A percentile compares a stretch with the other conserved stretches of the same genome.
Conservation (phyloP, 2,797 vertebrate species). For the Sebastes aleutianus region DNA sequence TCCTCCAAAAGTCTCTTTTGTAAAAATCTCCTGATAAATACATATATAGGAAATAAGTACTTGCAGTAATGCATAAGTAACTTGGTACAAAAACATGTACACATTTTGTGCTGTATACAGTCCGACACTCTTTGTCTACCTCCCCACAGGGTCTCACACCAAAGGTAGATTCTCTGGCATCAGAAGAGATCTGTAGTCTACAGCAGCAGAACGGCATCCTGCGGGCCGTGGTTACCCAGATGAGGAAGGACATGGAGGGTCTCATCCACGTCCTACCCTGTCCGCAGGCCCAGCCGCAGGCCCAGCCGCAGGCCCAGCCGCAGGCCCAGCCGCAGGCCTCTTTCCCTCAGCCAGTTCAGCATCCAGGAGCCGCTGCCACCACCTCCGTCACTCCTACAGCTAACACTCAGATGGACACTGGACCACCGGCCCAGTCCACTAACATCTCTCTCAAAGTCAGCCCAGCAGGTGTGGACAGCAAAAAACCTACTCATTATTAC, state of each 20-base stretch:
- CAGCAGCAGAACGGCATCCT: conserved; percentile 87
- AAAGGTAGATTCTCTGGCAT: conserved; percentile 39
- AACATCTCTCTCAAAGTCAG: conserved; percentile 3
- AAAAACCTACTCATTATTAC: background rate
- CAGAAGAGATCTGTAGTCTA: conserved; percentile 80
- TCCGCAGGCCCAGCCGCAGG: too few species aligned
- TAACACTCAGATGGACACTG: background rate
- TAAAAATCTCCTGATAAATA: background rate
- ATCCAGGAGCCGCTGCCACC: background rate
- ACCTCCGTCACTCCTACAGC: background rate
- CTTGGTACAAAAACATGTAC: background rate
- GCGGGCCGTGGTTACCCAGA: conserved; percentile 82
- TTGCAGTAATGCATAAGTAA: background rate
- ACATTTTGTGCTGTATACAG: background rate
- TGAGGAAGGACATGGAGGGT: conserved; percentile 91
- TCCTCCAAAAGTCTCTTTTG: background rate
- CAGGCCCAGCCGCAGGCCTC: background rate
- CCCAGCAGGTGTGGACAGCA: conserved; percentile 48
- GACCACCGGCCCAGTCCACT: background rate
- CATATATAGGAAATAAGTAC: background rate
- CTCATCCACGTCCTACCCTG: conserved; percentile 57
- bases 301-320: background rate
- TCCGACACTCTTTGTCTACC: background rate
- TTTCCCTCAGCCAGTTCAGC: background rate
- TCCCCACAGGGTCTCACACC: conserved; percentile 35